Base-by-base conservation (phyloP, 2,797 vertebrate genomes). In the Eptatretus atami region DNA sequence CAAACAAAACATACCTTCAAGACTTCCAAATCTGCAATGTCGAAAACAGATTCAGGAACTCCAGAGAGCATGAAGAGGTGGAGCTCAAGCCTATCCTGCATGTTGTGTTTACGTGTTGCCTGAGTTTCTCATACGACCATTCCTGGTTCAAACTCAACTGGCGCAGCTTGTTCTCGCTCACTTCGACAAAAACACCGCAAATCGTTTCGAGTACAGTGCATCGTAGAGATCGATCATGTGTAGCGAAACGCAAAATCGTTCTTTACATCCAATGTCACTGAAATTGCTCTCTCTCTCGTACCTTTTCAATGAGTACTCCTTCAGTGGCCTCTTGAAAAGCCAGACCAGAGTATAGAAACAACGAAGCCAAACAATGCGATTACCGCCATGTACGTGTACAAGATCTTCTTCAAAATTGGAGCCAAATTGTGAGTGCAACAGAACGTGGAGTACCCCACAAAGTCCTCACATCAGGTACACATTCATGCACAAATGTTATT, bases 141-240 rank as follows among this genome's bases (percentile, higher is more conserved):
- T 98, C 92, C 0, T 98, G 87, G 73, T 98, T 98, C 68, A 98
- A 71, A 67, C 90, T 94, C 15, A 98, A 92, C 69, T 88, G 85
- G 0, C 92, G 73, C 31, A 98, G 79, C 69, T 96, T 98, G 75
- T 98, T 98, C 72, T 98, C 92, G 53, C 92, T 98, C 53, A 98
- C 90, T 73, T 96, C 92, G 0, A 98, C 63, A 98, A 74, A 69
- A 98, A 98, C 67, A 98, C 86, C 1, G 86, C 92, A 3, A 98
- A 98, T 10, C 92, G 80, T 71, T 96, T 98, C 1, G 92, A 98
- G 65, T 98, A 96, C 55, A 98, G 75, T 70, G 93, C 86, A 71
- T 98, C 92, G 0, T 96, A 98, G 69, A 96, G 92, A 72, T 98
- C 92, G 1, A 96, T 88, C 92, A 98, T 98, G 72, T 98, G 92